Evolutionary conservation across 2,888 invertebrate genomes (phyloP).

Genomic region (Drosophila anomalata): DNA sequence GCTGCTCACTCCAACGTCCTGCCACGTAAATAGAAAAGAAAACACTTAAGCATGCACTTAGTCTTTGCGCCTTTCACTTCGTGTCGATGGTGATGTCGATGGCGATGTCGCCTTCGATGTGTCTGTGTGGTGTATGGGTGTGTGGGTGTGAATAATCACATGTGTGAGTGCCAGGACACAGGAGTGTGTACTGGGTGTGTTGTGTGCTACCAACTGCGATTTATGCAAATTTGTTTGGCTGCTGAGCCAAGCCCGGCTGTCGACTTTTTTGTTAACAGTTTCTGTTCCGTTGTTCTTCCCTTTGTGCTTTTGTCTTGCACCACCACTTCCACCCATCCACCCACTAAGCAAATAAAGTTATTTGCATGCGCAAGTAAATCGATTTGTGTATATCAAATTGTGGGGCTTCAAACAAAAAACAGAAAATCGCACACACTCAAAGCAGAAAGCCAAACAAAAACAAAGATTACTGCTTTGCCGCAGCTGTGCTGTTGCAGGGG

Average conservation of each 20-base stretch:
- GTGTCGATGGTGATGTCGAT: slow-evolving; percentile 73
- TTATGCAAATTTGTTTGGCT: slow-evolving; percentile 76
- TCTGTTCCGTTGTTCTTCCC: slow-evolving; percentile 37
- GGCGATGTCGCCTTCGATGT: slow-evolving; percentile 70
- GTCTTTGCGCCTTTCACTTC: slow-evolving; percentile 72
- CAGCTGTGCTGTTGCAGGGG: slow-evolving; percentile 46
- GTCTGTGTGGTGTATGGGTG: slow-evolving; percentile 37
- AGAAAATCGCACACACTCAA: slow-evolving; percentile 10
- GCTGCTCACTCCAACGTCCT: slow-evolving; percentile 55
- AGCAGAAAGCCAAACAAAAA: slow-evolving; percentile 38
- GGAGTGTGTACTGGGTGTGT: slow-evolving; percentile 28
- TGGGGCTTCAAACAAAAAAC: slow-evolving; percentile 40
- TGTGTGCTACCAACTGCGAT: slow-evolving; percentile 70
- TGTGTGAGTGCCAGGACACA: slow-evolving; percentile 22
- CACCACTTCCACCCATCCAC: slow-evolving; percentile 1
- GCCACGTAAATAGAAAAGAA: slow-evolving; percentile 55
- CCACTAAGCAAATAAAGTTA: slow-evolving; percentile 72
- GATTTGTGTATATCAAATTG: slow-evolving; percentile 76
- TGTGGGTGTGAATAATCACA: slow-evolving; percentile 70
- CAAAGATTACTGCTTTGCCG: slow-evolving; percentile 44
- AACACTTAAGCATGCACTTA: slow-evolving; percentile 76
- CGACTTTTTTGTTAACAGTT: slow-evolving; percentile 59
- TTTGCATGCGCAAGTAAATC: slow-evolving; percentile 78
- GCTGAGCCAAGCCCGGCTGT: slow-evolving; percentile 55
- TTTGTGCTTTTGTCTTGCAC: slow-evolving; percentile 12